These are phyloP conservation scores for Dasyprocta punctata DNA, from an alignment of 2,113 vertebrate species.

Conservation along the genomic window DNA sequence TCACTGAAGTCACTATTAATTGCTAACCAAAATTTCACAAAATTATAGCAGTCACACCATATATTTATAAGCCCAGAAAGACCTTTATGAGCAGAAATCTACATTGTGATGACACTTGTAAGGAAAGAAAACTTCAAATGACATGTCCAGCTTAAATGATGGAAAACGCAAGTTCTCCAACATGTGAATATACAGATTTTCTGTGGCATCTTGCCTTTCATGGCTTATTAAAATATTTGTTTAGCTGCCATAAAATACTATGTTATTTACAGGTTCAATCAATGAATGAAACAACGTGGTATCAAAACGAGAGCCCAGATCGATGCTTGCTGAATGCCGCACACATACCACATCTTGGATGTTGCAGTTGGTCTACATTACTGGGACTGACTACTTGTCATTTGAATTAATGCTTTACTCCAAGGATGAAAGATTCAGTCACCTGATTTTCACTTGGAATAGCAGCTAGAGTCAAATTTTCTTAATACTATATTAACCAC, in stretches of 20 bases:
- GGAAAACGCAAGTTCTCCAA: conserved; percentile 50
- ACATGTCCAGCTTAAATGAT: conserved; percentile 50
- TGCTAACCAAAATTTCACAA: conserved; percentile 76
- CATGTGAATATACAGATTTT: conserved; percentile 54
- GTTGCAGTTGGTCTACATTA: neutral
- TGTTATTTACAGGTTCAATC: conserved; percentile 77
- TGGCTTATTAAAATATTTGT: conserved; percentile 81
- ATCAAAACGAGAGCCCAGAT: conserved; percentile 46
- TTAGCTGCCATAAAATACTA: conserved; percentile 71
- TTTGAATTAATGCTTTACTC: conserved; percentile 20
- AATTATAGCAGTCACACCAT: conserved; percentile 65
- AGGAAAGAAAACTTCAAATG: conserved; percentile 63
- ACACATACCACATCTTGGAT: neutral
- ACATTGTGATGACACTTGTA: conserved; percentile 51
- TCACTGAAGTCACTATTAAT: conserved; percentile 72
- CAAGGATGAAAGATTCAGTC: neutral
- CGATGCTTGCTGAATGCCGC: neutral
- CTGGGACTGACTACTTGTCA: neutral
- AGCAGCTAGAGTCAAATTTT: conserved; percentile 42
- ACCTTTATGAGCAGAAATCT: conserved; percentile 61
- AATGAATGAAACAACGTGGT: conserved; percentile 46
- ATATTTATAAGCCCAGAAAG: conserved; percentile 71
- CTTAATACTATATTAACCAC: conserved; percentile 31
- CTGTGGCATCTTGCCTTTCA: conserved; percentile 69
- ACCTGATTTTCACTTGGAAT: conserved; percentile 26